Base-by-base conservation (phyloP, 2,797 vertebrate genomes). In the Artibeus lituratus region DNA sequence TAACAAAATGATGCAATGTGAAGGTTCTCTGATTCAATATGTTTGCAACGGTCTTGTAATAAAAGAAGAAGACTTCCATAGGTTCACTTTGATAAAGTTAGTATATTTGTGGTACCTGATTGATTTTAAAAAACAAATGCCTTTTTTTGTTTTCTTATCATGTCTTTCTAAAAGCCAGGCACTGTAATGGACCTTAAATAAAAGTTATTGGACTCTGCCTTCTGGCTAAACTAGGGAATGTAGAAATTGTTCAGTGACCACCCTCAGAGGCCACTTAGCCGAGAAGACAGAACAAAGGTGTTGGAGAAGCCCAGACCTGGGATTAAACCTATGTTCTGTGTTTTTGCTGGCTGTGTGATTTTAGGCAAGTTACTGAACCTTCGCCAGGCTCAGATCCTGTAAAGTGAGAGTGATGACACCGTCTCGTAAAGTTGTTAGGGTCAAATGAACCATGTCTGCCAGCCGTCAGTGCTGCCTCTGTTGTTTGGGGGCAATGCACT, bases 111-210 rank as follows among this genome's bases (percentile, higher is more conserved):
- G 44, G 26, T 70, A 87, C 12, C 22, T 80, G 53, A 91, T 1
- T 90, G 29, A 84, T 74, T 80, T 94, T 32, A 91, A 80, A 88
- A 94, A 90, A 91, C 74, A 94, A 95, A 74, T 69, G 11, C 14
- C 72, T 86, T 90, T 67, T 74, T 42, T 72, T 42, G 14, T 39
- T 72, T 72, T 24, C 42, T 42, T 86, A 39, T 32, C 1, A 6
- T 29, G 5, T 44, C 70, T 90, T 87, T 35, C 29, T 87, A 53
- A 90, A 93, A 89, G 24, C 39, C 5, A 7, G 19, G 26, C 37
- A 51, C 69, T 3, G 4, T 76, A 80, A 86, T 11, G 14, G 49
- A 57, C 49, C 70, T 55, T 18, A 49, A 57, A 87, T 19, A 84
- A 80, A 90, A 44, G 29, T 67, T 39, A 53, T 69, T 18, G 18